phyloP scores from a whole-genome alignment of 2,797 vertebrate species.

The Leptodactylus fallax region DNA sequence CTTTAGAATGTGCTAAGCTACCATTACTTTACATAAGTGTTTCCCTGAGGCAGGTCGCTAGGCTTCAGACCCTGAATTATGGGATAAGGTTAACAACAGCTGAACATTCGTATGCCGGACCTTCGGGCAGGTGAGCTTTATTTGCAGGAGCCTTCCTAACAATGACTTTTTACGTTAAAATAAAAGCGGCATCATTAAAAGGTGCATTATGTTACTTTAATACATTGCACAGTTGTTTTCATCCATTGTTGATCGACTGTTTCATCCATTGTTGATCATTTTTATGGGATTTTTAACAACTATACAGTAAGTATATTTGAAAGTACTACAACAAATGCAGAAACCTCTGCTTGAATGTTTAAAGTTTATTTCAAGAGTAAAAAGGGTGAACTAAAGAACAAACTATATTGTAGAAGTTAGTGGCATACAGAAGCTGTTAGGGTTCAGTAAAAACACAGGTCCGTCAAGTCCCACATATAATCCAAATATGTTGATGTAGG shows the following conservation, averaged over 20 bases:
- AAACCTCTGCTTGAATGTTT: no score
- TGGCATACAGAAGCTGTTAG: no score
- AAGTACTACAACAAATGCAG: no score
- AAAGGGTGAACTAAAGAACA: no score
- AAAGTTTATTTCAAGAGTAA: no score
- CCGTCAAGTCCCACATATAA: no score
- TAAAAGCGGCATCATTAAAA: neutral
- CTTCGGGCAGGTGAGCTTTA: conserved; percentile 5
- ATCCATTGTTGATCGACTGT: neutral
- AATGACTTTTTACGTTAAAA: neutral
- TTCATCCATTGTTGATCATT: neutral
- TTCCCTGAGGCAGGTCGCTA: conserved; percentile 8
- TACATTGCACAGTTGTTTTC: neutral
- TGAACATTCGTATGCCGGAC: neutral
- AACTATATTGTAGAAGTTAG: no score
- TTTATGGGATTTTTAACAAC: neutral
- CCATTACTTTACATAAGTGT: conserved; percentile 43
- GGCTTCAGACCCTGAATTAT: conserved; percentile 23
- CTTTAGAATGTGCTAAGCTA: conserved; percentile 38
- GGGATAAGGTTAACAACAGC: conserved; percentile 21
- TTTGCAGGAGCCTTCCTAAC: neutral
- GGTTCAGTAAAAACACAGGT: no score
- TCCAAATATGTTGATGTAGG: no score
- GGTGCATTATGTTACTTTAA: neutral
- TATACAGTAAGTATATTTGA: neutral